Percentiles rank a stretch among this genome's conserved stretches.
Conservation (phyloP, 2,113 vertebrate species). For the Proteles cristata region DNA sequence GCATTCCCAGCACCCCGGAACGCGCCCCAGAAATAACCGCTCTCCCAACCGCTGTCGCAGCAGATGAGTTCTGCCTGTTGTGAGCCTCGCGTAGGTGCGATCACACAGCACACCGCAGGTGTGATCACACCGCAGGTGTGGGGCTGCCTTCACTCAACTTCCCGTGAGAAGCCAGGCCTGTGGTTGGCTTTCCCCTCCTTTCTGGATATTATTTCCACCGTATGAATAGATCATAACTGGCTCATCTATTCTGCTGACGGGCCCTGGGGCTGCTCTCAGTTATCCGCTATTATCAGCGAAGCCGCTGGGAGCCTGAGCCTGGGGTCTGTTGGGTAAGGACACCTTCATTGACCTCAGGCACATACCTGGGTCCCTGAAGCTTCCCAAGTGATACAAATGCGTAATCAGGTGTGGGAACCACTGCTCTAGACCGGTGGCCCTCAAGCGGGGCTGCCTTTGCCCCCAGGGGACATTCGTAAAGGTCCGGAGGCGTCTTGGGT, state of each 20-base stretch:
- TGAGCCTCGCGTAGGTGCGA: accelerated
- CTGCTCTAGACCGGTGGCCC: neutral
- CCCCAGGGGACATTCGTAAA: neutral
- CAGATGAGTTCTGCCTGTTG: neutral
- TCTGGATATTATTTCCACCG: neutral
- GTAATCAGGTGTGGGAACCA: neutral
- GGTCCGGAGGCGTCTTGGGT: no score
- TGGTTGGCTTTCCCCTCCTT: neutral
- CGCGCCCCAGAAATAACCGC: neutral
- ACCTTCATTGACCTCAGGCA: neutral
- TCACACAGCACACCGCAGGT: accelerated
- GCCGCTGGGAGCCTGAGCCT: accelerated
- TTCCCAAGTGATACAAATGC: neutral
- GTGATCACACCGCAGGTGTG: accelerated
- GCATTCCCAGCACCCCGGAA: neutral
- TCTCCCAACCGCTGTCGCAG: accelerated
- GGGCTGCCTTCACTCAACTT: neutral
- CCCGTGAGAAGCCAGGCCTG: neutral
- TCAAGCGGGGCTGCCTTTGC: neutral
- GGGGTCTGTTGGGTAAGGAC: accelerated
- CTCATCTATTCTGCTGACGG: neutral
- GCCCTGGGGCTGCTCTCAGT: neutral
- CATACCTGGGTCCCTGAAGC: no score
- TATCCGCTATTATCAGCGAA: neutral
- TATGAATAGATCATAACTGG: accelerated